Evolutionary conservation across 2,888 invertebrate genomes (phyloP).

Genomic region (Brachypterus glaber): DNA sequence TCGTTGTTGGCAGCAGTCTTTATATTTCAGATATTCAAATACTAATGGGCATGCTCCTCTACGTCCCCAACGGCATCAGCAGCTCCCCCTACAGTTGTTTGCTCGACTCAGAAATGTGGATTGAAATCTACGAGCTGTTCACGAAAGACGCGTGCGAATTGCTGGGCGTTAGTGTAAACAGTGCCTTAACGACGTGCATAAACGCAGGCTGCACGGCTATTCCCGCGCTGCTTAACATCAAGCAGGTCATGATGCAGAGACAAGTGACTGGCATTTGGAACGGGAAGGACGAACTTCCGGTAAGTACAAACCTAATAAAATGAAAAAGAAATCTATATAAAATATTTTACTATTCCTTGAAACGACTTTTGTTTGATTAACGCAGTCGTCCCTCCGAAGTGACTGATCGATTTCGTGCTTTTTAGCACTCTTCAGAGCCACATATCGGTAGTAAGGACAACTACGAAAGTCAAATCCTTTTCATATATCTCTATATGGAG

Average conservation of each 20-base stretch:
- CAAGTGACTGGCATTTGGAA: conserved; percentile 92
- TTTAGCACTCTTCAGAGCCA: no score
- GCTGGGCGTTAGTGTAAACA: conserved; percentile 80
- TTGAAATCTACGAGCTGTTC: conserved; percentile 83
- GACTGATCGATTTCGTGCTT: no score
- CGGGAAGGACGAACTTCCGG: conserved; percentile 90
- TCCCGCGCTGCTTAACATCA: conserved; percentile 89
- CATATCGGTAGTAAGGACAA: no score
- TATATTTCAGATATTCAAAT: conserved; percentile 69
- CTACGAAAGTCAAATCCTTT: no score
- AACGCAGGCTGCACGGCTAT: conserved; percentile 89
- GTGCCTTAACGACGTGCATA: conserved; percentile 84
- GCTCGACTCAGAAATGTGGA: conserved; percentile 67
- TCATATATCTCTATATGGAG: no score
- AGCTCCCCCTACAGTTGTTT: conserved; percentile 71
- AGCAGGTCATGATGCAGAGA: conserved; percentile 80
- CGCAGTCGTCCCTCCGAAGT: no score
- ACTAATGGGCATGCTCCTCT: conserved; percentile 78
- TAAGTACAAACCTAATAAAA: conserved; percentile 41
- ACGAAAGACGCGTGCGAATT: conserved; percentile 86
- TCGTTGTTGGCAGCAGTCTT: no score
- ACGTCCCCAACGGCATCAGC: conserved; percentile 65
- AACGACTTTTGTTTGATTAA: no score
- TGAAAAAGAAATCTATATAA: not conserved
- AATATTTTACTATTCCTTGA: not conserved